phyloP scores from a whole-genome alignment of 2,113 vertebrate genomes.

The Polyodon spathula region DNA sequence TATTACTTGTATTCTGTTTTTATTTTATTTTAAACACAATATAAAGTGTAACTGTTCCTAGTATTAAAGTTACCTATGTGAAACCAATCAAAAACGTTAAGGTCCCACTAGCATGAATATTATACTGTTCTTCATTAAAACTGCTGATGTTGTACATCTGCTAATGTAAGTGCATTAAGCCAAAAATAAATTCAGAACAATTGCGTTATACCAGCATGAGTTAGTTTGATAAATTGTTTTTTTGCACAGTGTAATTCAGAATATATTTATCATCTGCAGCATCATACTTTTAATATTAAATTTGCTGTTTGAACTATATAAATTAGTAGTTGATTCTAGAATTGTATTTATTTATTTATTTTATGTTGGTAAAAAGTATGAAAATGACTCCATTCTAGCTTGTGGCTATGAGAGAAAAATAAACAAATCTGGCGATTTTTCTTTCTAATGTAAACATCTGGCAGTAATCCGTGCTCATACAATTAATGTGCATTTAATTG shows the following conservation, averaged over 20 bases:
- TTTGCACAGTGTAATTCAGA: background rate
- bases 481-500: conserved; percentile 99
- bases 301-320: conserved; percentile 16
- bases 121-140: too few relatives aligned
- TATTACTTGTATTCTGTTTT: too few relatives aligned
- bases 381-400: too few relatives aligned
- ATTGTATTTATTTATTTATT: conserved; percentile 17
- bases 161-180: too few relatives aligned
- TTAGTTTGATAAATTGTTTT: conserved; percentile 2
- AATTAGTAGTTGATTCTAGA: conserved; percentile 20
- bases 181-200: conserved; percentile 5
- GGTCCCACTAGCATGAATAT: too few relatives aligned
- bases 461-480: conserved; percentile 84
- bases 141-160: too few relatives aligned
- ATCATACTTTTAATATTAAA: background rate
- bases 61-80: too few relatives aligned
- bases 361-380: conserved; percentile 18
- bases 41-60: too few relatives aligned
- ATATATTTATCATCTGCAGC: background rate
- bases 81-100: too few relatives aligned
- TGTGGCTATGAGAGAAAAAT: conserved; percentile 57
- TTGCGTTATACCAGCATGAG: conserved; percentile 3
- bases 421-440: conserved; percentile 78
- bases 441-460: conserved; percentile 91
- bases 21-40: too few relatives aligned